phyloP scores from a whole-genome alignment of 1,140 invertebrate genomes.

The Oncopodura yosiiana region DNA sequence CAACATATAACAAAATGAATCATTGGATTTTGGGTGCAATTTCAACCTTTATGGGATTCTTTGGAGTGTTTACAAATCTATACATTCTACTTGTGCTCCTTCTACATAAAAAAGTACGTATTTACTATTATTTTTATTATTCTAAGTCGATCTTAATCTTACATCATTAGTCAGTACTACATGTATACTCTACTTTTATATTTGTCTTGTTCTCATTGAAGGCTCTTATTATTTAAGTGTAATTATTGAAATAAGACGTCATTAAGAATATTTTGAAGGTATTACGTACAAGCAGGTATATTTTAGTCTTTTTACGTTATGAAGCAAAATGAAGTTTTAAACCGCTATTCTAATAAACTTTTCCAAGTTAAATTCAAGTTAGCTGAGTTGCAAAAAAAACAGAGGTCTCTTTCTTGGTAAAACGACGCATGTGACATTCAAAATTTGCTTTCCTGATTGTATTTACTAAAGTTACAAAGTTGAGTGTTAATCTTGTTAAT shows the following conservation, averaged over 20 bases:
- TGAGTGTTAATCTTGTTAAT: too few relatives aligned
- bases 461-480: too few relatives aligned
- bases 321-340: too few relatives aligned
- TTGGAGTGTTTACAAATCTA: slow-evolving; percentile 32
- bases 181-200: background rate
- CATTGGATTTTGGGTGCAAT: slow-evolving; percentile 21
- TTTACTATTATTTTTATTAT: background rate
- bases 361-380: too few relatives aligned
- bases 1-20: slow-evolving; percentile 23
- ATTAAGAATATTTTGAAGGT: background rate
- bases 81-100: slow-evolving; percentile 34
- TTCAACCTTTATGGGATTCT: slow-evolving; percentile 28
- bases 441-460: too few relatives aligned
- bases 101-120: slow-evolving; percentile 29
- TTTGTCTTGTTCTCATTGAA: background rate
- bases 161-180: background rate
- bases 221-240: background rate
- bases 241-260: too few relatives aligned
- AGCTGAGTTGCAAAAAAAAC: too few relatives aligned
- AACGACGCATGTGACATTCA: too few relatives aligned
- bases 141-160: background rate
- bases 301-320: too few relatives aligned
- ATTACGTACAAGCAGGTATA: too few relatives aligned
- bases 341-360: too few relatives aligned
- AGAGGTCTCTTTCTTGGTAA: too few relatives aligned